Conservation (phyloP, 2,888 invertebrate genomes). For the Parthenolecanium corni region DNA sequence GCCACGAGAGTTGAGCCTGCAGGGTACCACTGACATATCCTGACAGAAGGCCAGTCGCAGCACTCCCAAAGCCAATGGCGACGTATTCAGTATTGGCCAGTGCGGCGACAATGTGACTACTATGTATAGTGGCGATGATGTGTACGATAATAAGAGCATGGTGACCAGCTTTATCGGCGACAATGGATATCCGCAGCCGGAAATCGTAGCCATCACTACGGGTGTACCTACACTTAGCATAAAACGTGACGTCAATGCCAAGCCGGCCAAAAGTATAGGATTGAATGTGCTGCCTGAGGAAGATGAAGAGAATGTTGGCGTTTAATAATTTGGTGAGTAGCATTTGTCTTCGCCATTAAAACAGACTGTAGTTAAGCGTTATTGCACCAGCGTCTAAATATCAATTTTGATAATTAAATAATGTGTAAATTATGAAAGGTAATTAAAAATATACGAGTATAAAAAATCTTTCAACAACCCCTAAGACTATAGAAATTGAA, state of each 20-base stretch:
- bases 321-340: slow-evolving; percentile 11
- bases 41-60: slow-evolving; percentile 4
- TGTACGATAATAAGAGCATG: background rate
- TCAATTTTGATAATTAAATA: too few species aligned
- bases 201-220: slow-evolving; percentile 31
- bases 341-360: too few species aligned
- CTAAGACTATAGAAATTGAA: too few species aligned
- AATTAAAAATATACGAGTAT: too few species aligned
- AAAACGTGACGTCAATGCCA: slow-evolving; percentile 8
- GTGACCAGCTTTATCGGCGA: slow-evolving; percentile 27
- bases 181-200: slow-evolving; percentile 30
- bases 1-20: background rate
- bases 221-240: slow-evolving; percentile 28
- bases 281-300: slow-evolving; percentile 17
- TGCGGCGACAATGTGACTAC: background rate
- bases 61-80: slow-evolving; percentile 9
- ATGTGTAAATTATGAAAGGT: too few species aligned
- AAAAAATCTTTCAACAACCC: too few species aligned
- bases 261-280: slow-evolving; percentile 7
- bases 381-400: too few species aligned
- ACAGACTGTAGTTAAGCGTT: too few species aligned
- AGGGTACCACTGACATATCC: slow-evolving; percentile 27
- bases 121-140: slow-evolving; percentile 12
- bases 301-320: slow-evolving; percentile 21
- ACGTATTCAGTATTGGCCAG: slow-evolving; percentile 12